These are phyloP conservation scores for Rhogogaster chlorosoma DNA, from an alignment of 2,888 invertebrate genomes.

Conservation along the genomic window DNA sequence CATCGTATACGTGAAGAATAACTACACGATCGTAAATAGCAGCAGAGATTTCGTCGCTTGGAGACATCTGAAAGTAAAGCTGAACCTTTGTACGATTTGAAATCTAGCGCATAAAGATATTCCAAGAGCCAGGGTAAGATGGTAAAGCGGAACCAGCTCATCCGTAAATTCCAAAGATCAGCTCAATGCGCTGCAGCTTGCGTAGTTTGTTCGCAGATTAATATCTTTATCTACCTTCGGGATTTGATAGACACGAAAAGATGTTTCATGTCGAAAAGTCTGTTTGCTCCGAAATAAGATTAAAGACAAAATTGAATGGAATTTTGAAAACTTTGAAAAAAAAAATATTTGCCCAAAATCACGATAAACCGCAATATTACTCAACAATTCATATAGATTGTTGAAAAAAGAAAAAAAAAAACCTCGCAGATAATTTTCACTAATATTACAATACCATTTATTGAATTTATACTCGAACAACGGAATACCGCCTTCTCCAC, in stretches of 20 bases:
- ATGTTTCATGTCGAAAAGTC: neutral
- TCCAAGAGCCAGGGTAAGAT: neutral
- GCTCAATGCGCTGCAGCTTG: neutral
- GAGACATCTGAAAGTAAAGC: neutral
- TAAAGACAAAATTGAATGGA: neutral
- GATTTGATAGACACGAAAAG: neutral
- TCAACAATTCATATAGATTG: neutral
- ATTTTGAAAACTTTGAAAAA: neutral
- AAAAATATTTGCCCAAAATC: neutral
- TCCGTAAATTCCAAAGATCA: neutral
- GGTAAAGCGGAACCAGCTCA: neutral
- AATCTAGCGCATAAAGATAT: neutral
- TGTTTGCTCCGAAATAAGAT: neutral
- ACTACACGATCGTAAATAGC: neutral
- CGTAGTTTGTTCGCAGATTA: neutral
- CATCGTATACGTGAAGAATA: neutral
- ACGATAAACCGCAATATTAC: neutral
- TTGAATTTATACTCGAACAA: neutral
- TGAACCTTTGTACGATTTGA: neutral
- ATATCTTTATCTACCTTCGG: neutral
- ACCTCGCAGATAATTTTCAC: neutral
- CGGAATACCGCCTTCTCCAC: neutral
- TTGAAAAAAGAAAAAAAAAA: neutral
- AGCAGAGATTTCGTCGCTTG: neutral
- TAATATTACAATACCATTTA: neutral